Evolutionary conservation across 2,888 invertebrate genomes (phyloP).

Genomic region (Gandaritis pyraliata): DNA sequence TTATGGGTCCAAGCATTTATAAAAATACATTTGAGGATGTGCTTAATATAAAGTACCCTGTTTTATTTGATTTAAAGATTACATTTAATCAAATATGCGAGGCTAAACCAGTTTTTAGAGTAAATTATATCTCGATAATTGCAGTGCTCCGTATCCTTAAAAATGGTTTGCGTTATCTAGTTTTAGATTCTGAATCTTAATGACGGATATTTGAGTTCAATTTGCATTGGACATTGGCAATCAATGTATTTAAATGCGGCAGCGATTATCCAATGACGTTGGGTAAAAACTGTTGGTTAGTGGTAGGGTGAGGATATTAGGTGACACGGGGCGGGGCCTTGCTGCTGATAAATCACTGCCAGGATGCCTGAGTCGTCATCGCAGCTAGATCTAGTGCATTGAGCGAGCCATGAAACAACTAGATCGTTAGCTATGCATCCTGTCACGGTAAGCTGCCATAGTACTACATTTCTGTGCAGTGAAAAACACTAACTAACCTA

Average conservation of each 20-base stretch:
- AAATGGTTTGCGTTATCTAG: slow-evolving; percentile 7
- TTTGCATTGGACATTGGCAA: slow-evolving; percentile 1
- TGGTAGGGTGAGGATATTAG: slow-evolving; percentile 40
- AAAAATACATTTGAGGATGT: slow-evolving; percentile 5
- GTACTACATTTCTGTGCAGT: neutral
- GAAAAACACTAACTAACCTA: too few relatives aligned
- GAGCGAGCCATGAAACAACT: slow-evolving; percentile 3
- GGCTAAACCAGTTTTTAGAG: slow-evolving; percentile 4
- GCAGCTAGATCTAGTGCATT: slow-evolving; percentile 14
- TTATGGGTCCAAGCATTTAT: neutral
- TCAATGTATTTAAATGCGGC: slow-evolving; percentile 5
- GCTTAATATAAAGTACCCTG: slow-evolving; percentile 1
- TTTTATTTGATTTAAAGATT: slow-evolving; percentile 6
- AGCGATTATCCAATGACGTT: slow-evolving; percentile 6
- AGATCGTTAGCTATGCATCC: slow-evolving; percentile 5
- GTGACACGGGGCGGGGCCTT: slow-evolving; percentile 43
- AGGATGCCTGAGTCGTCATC: slow-evolving; percentile 31
- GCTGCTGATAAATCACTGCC: slow-evolving; percentile 49
- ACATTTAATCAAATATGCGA: neutral
- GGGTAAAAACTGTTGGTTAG: slow-evolving; percentile 16
- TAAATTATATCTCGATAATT: slow-evolving; percentile 3
- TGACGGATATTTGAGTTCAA: neutral
- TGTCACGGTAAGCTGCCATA: neutral
- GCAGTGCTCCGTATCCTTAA: slow-evolving; percentile 3
- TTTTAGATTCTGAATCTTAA: slow-evolving; percentile 19